phyloP scores from a whole-genome alignment of 2,888 invertebrate species.

The Aphelenchoides bicaudatus region DNA sequence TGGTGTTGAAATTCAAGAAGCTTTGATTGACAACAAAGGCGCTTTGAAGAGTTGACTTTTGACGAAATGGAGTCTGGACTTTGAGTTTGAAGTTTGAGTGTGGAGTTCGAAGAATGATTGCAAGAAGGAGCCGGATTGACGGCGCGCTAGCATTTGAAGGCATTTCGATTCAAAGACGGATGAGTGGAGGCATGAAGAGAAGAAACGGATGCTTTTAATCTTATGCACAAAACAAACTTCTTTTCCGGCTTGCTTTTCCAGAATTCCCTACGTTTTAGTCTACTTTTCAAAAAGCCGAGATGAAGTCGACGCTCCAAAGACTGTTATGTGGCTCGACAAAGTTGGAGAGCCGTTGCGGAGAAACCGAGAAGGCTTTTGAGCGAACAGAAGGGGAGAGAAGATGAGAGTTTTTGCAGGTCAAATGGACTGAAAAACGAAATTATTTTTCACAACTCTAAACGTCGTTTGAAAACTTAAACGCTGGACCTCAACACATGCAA shows the following conservation, averaged over 20 bases:
- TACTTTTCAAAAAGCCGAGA: too few relatives aligned
- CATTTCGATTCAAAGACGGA: too few relatives aligned
- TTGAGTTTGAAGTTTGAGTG: not conserved
- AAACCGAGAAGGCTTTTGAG: slow-evolving; percentile 4
- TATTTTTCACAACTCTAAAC: not conserved
- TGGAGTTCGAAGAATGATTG: not conserved
- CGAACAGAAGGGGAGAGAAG: not conserved
- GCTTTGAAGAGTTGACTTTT: too few relatives aligned
- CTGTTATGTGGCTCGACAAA: not conserved
- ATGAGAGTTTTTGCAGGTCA: not conserved
- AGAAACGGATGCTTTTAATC: too few relatives aligned
- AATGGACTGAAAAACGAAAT: not conserved
- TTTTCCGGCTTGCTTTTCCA: too few relatives aligned
- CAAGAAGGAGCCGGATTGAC: not conserved
- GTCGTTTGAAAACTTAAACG: not conserved
- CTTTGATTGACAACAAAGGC: too few relatives aligned
- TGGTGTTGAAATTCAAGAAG: too few relatives aligned
- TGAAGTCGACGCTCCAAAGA: not conserved
- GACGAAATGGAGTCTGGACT: not conserved
- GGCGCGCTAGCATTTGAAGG: too few relatives aligned
- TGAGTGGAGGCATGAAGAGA: too few relatives aligned
- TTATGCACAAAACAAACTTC: too few relatives aligned
- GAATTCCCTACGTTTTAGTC: too few relatives aligned
- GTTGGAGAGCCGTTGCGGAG: not conserved
- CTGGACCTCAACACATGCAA: not conserved